A percentile compares a stretch with the other conserved stretches of the same genome.
Evolutionary conservation across 2,113 vertebrate genomes (phyloP).

Genomic region (Lonchura striata): DNA sequence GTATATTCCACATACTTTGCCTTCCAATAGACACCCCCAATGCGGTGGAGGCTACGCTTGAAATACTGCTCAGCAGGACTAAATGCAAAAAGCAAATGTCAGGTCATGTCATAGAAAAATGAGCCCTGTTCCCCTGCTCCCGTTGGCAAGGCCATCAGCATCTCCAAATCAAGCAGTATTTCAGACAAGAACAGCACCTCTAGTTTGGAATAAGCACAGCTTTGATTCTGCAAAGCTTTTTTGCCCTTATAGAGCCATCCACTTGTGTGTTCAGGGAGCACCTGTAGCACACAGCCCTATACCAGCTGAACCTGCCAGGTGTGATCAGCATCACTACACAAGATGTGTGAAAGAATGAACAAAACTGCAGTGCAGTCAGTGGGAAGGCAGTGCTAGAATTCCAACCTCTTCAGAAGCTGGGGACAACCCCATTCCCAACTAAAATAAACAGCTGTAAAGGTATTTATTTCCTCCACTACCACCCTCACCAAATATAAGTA

Average conservation of each 20-base stretch:
- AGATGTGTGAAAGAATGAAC: not conserved
- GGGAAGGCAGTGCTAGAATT: not conserved
- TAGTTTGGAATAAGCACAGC: not conserved
- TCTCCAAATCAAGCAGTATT: not conserved
- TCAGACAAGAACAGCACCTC: not conserved
- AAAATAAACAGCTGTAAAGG: not conserved
- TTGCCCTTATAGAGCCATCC: not conserved
- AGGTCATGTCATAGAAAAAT: not conserved
- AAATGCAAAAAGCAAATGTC: not conserved
- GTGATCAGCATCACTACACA: not conserved
- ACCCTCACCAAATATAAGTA: not conserved
- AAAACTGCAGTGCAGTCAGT: not conserved
- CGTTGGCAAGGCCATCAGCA: not conserved
- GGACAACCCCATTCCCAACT: not conserved
- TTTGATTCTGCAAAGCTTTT: not conserved
- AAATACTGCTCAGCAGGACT: conserved; percentile 75
- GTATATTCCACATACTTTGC: conserved; percentile 75
- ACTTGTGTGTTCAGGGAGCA: not conserved
- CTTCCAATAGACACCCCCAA: conserved; percentile 79
- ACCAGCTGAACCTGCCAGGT: not conserved
- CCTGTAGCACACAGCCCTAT: not conserved
- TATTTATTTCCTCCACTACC: not conserved
- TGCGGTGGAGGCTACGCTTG: conserved; percentile 21
- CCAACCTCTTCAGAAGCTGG: not conserved
- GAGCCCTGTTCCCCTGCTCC: not conserved